A percentile compares a stretch with the other conserved stretches of the same genome.
These are phyloP conservation scores for Litoditis marina DNA, from an alignment of 2,888 invertebrate species.

Conservation along the genomic window DNA sequence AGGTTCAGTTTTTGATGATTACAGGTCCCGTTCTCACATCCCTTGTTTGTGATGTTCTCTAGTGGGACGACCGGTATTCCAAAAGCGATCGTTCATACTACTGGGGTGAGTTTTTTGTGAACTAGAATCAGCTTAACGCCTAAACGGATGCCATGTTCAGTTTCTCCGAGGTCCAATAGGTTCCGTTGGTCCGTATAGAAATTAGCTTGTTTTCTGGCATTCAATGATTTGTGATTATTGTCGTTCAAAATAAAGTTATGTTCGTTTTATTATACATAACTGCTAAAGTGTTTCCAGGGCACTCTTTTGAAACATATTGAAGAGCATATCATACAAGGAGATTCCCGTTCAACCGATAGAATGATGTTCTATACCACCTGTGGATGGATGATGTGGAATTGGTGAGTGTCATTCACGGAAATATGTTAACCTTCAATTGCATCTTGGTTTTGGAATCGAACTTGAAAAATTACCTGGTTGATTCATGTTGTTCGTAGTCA, in stretches of 20 bases:
- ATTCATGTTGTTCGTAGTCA: too few species aligned
- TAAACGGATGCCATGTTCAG: neutral
- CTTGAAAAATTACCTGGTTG: too few species aligned
- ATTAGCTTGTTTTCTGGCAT: too few species aligned
- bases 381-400: constrained; percentile 72
- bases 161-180: too few species aligned
- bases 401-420: constrained; percentile 64
- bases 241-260: too few species aligned
- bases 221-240: too few species aligned
- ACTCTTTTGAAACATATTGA: constrained; percentile 68
- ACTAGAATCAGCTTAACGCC: too few species aligned
- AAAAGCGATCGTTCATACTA: constrained; percentile 69
- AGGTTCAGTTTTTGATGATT: too few species aligned
- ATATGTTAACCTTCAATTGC: too few species aligned
- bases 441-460: too few species aligned
- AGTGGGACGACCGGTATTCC: constrained; percentile 70
- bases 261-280: neutral
- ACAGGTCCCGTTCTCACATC: constrained; percentile 68
- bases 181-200: too few species aligned
- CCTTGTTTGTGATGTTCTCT: constrained; percentile 68
- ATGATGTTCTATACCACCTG: constrained; percentile 69
- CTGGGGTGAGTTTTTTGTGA: constrained; percentile 64
- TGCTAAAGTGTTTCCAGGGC: constrained; percentile 63
- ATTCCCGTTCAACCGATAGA: constrained; percentile 65
- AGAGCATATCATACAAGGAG: constrained; percentile 67